A percentile compares a stretch with the other conserved stretches of the same genome.
These are phyloP conservation scores for Hypsibius dujardini DNA, from an alignment of 1,140 invertebrate genomes.

Conservation along the genomic window DNA sequence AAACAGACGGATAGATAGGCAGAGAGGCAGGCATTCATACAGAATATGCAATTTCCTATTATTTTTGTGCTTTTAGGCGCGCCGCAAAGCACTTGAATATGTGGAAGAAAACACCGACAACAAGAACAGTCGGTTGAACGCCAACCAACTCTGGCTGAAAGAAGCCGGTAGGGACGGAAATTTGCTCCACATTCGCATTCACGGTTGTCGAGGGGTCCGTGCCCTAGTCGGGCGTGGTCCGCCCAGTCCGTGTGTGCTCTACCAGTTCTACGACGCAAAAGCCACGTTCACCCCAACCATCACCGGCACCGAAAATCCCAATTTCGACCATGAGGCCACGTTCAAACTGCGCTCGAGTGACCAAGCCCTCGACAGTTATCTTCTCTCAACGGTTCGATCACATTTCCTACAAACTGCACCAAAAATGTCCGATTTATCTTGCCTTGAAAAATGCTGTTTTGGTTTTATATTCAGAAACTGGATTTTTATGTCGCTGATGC, in stretches of 20 bases:
- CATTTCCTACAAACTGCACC: too few species aligned
- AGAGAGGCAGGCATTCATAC: too few species aligned
- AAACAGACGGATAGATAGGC: too few species aligned
- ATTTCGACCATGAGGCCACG: background rate
- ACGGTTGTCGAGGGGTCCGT: background rate
- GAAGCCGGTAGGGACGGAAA: background rate
- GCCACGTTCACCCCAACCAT: background rate
- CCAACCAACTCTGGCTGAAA: background rate
- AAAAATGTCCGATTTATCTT: too few species aligned
- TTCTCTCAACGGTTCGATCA: background rate
- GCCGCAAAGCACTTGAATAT: background rate
- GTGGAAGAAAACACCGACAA: background rate
- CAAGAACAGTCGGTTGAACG: background rate
- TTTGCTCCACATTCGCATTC: background rate
- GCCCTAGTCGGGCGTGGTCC: background rate
- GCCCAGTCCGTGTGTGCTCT: slow-evolving; percentile 6
- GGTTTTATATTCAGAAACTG: background rate
- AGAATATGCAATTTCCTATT: too few species aligned
- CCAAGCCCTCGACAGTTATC: background rate
- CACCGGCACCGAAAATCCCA: background rate
- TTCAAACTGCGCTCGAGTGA: background rate
- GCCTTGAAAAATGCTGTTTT: too few species aligned
- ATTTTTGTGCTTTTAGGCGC: background rate
- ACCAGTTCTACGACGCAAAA: slow-evolving; percentile 5
- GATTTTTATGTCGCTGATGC: slow-evolving; percentile 7